These are phyloP conservation scores for Oithona nana DNA, from an alignment of 2,888 invertebrate genomes.

Conservation along the genomic window DNA sequence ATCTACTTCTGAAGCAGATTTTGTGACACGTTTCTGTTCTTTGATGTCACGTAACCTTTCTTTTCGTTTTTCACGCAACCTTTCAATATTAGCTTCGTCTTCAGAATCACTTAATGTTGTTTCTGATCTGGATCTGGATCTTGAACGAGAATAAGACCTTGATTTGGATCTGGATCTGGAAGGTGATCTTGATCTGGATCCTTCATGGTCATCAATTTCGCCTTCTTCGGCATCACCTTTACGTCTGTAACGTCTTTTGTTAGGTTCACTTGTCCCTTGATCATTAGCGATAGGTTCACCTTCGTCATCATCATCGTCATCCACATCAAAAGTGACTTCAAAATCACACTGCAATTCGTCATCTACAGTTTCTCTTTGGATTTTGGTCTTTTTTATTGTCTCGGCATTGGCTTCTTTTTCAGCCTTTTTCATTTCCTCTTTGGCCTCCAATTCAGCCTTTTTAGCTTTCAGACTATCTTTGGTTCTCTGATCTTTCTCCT, in stretches of 20 bases:
- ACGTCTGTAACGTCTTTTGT: neutral
- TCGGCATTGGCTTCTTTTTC: neutral
- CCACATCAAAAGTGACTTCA: neutral
- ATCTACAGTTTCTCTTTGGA: neutral
- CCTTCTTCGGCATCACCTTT: neutral
- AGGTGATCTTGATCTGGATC: neutral
- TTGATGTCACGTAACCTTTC: neutral
- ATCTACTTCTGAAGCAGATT: conserved; percentile 8
- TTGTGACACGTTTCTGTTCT: neutral
- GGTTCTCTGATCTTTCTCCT: conserved; percentile 1
- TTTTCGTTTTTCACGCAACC: neutral
- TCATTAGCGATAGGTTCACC: neutral
- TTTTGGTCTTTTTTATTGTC: neutral
- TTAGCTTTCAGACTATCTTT: neutral
- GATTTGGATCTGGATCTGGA: neutral
- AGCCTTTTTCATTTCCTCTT: neutral
- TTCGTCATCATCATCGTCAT: neutral
- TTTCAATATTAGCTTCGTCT: neutral
- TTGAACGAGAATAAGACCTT: neutral
- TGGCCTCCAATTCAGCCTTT: neutral
- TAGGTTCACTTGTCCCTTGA: neutral
- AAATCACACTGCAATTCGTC: neutral
- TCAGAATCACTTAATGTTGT: neutral
- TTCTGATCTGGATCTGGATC: neutral
- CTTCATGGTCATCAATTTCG: neutral